Conservation (phyloP, 1,140 invertebrate species). For the Telenomus remus region DNA sequence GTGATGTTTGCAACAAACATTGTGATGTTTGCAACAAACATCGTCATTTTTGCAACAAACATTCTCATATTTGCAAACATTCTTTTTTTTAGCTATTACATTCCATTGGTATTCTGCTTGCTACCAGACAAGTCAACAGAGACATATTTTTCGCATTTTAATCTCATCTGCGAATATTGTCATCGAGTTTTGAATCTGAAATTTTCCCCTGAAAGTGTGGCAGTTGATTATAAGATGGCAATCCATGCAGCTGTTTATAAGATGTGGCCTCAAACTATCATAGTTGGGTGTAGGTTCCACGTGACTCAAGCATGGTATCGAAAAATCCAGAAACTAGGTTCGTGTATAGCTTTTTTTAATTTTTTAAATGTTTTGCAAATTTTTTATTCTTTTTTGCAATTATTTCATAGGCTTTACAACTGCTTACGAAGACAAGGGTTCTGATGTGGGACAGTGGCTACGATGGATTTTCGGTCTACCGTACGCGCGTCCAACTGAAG, state of each 20-base stretch:
- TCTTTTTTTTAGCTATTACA: too few species aligned
- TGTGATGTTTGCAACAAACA: too few species aligned
- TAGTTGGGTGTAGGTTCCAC: conserved; percentile 14
- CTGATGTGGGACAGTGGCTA: conserved; percentile 2
- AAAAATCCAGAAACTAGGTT: conserved; percentile 4
- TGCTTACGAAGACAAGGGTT: not conserved
- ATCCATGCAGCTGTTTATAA: conserved; percentile 1
- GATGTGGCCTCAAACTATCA: not conserved
- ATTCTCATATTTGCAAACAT: too few species aligned
- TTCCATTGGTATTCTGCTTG: too few species aligned
- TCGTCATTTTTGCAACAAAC: too few species aligned
- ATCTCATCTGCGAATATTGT: not conserved
- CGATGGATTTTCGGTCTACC: conserved; percentile 6
- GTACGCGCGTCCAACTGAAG: not conserved
- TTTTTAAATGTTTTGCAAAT: not conserved
- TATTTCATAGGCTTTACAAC: not conserved
- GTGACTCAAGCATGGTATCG: conserved; percentile 11
- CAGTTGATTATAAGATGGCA: not conserved
- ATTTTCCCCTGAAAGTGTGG: not conserved
- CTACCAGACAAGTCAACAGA: not conserved
- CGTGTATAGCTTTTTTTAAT: conserved; percentile 6
- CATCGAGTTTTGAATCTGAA: not conserved
- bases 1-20: too few species aligned
- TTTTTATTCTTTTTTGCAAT: not conserved
- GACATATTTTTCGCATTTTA: not conserved